Conservation (phyloP, 2,113 vertebrate species). For the Gila orcuttii region DNA sequence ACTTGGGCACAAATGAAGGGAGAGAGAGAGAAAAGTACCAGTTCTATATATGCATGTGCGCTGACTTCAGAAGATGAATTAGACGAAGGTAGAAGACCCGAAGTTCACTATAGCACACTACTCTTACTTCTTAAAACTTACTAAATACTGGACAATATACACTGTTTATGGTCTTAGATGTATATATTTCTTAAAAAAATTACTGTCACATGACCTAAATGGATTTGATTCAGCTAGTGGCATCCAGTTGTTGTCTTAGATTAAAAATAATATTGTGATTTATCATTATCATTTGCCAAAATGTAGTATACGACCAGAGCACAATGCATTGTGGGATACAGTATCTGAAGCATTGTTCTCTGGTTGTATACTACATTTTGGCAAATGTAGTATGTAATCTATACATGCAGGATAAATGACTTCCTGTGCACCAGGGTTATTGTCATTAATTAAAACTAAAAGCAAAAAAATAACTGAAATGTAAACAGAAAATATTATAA, state of each 20-base stretch:
- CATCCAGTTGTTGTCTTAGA: background rate
- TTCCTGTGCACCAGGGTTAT: too few species aligned
- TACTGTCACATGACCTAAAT: background rate
- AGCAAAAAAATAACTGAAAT: background rate
- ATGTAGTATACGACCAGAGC: too few species aligned
- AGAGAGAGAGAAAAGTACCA: conserved; percentile 61
- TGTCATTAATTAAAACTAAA: too few species aligned
- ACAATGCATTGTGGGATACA: too few species aligned
- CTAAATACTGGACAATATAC: background rate
- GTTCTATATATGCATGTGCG: conserved; percentile 46
- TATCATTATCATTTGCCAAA: too few species aligned
- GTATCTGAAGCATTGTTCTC: too few species aligned
- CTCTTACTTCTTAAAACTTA: too few species aligned
- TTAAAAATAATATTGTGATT: background rate
- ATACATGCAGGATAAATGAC: too few species aligned
- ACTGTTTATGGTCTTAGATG: too few species aligned
- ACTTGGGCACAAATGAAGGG: conserved; percentile 67
- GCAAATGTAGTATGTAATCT: too few species aligned
- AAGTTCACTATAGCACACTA: background rate
- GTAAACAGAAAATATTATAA: background rate
- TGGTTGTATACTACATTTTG: too few species aligned
- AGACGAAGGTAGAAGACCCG: background rate
- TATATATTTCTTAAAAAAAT: too few species aligned
- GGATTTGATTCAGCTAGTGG: background rate
- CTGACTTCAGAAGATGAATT: conserved; percentile 51